Evolutionary conservation across 2,888 invertebrate species (phyloP).

Genomic region (Agrotis exclamationis): DNA sequence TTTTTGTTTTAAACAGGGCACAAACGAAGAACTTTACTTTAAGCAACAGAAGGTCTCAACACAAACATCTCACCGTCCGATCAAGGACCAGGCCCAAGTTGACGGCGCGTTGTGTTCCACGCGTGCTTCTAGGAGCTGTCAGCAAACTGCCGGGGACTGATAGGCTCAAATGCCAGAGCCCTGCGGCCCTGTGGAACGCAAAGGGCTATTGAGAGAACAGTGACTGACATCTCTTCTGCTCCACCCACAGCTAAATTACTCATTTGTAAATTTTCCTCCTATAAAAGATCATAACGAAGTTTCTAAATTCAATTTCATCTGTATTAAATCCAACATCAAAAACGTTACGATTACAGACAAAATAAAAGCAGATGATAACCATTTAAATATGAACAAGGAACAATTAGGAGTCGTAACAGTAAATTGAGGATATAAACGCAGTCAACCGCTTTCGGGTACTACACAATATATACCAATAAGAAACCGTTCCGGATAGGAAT

Average conservation of each 20-base stretch:
- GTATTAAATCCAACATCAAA: constrained; percentile 1
- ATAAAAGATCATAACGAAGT: neutral
- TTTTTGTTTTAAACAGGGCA: neutral
- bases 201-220: too few relatives aligned
- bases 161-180: too few relatives aligned
- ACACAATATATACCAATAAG: constrained; percentile 57
- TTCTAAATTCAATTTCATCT: neutral
- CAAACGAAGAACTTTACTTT: neutral
- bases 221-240: too few relatives aligned
- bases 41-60: neutral
- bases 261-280: too few relatives aligned
- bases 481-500: constrained; percentile 53
- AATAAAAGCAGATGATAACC: constrained; percentile 33
- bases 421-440: constrained; percentile 54
- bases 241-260: too few relatives aligned
- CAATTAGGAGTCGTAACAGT: constrained; percentile 50
- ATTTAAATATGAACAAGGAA: constrained; percentile 42
- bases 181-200: too few relatives aligned
- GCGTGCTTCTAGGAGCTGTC: too few relatives aligned
- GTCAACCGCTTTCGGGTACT: constrained; percentile 46
- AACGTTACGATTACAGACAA: constrained; percentile 4
- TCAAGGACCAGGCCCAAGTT: too few relatives aligned
- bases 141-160: too few relatives aligned
- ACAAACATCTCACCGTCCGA: neutral
- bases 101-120: too few relatives aligned